Evolutionary conservation across 1,140 invertebrate species (phyloP), one percentile per base, ranked within the genome.

Genomic region (Ylistrum balloti): DNA sequence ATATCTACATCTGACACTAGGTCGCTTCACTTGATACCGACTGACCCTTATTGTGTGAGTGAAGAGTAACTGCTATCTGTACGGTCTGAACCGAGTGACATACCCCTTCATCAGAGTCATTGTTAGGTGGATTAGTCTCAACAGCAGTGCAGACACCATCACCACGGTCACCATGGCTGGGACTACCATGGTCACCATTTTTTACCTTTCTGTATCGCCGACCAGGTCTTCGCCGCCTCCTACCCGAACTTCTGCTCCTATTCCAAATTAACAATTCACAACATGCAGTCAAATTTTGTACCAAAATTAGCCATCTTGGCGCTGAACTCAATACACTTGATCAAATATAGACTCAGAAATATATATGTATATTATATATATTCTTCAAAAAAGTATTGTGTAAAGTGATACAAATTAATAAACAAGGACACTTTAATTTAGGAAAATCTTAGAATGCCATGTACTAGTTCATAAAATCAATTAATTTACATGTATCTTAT

Each of bases 191-290:
- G 48, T 87, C 88, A 38, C 89, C 34, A 85, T 41, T 86, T 86
- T 91, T 91, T 91, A 91, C 91, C 91, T 91, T 91, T 91, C 87
- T 91, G 86, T 91, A 91, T 89, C 85, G 74, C 11, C 45, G 85
- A 48, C 85, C 88, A 56, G 86, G 45, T 89, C 86, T 38, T 38
- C 91, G 85, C 33, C 34, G 35, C 34, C 91, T 85, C n/a, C 88
- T 22, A 33, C 56, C 86, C 0, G n/a, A 85, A 85, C 91, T 89
- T 86, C 87, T 87, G 13, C 91, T 89, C 38, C 41, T 88, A 32
- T 38, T 89, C 48, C 87, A 28, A 17, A n/a, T 74, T 28, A 9
- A 74, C 22, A 74, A 74, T 28, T 74, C n/a, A 74, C 22, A 74
- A 74, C 5, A 48, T 22, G 45, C 15, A n/a, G 45, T 48, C 22